Conservation (phyloP, 2,888 invertebrate species). For the Julus scandinavius region DNA sequence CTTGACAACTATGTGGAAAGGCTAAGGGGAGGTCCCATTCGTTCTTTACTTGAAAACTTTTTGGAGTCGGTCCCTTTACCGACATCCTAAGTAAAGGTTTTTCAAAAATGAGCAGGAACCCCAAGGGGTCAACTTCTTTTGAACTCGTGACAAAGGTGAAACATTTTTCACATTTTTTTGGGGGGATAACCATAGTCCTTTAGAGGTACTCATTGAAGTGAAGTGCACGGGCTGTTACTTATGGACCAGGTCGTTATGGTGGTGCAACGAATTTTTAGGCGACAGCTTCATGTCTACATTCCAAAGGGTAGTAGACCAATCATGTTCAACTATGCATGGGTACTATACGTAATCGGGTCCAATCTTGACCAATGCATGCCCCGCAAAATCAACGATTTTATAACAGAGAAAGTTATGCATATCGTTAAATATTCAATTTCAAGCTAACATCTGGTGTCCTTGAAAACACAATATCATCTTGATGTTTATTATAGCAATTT, state of each 20-base stretch:
- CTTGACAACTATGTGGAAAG: neutral
- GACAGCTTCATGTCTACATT: neutral
- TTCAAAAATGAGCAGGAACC: neutral
- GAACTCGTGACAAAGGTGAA: slow-evolving; percentile 26
- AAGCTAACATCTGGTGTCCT: neutral
- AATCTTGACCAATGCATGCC: neutral
- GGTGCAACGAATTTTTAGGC: neutral
- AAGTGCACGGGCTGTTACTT: neutral
- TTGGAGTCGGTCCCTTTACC: neutral
- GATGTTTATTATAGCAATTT: neutral
- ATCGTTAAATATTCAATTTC: neutral
- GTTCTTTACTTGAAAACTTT: neutral
- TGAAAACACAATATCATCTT: neutral
- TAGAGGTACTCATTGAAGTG: neutral
- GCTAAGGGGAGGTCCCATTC: neutral
- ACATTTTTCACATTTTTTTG: slow-evolving; percentile 10
- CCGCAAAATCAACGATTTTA: neutral
- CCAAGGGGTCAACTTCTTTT: slow-evolving; percentile 23
- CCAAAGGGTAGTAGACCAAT: neutral
- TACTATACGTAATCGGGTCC: neutral
- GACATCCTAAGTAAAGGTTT: neutral
- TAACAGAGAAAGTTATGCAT: neutral
- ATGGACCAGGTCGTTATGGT: neutral
- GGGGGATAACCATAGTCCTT: neutral
- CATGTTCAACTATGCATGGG: neutral